Conservation (phyloP, 2,113 vertebrate species). For the Planiliza haematocheilus region DNA sequence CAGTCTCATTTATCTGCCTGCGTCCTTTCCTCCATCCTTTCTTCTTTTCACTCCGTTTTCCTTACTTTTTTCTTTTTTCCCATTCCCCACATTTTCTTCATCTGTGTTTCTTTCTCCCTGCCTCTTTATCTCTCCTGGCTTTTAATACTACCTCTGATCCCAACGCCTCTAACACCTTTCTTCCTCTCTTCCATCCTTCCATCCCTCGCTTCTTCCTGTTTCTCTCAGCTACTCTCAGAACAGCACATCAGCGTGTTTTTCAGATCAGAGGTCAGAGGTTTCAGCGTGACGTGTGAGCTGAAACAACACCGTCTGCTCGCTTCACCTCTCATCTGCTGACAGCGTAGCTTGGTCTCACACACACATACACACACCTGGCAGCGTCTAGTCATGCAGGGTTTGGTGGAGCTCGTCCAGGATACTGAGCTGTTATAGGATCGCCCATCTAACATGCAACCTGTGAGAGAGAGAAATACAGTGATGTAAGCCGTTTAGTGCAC, state of each 20-base stretch:
- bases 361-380: constrained; percentile 89
- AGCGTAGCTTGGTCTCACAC: neutral
- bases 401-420: constrained; percentile 87
- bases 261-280: constrained; percentile 19
- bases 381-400: constrained; percentile 88
- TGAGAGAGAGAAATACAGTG: neutral
- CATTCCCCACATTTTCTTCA: neutral
- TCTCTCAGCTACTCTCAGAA: constrained; percentile 10
- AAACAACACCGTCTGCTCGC: constrained; percentile 20
- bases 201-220: neutral
- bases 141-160: neutral
- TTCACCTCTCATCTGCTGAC: neutral
- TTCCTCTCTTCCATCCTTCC: neutral
- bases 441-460: constrained; percentile 91
- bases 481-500: neutral
- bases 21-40: neutral
- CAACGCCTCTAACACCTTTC: neutral
- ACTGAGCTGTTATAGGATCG: constrained; percentile 91
- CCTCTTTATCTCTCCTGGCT: too few species aligned
- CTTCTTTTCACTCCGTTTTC: neutral
- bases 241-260: neutral
- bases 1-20: too few species aligned
- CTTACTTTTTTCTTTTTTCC: neutral
- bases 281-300: neutral
- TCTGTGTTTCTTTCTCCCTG: neutral